Evolutionary conservation across 64 coral and sea anemone genomes (phyloP), one percentile per base, ranked within the genome.

Genomic region (Montipora cactus): DNA sequence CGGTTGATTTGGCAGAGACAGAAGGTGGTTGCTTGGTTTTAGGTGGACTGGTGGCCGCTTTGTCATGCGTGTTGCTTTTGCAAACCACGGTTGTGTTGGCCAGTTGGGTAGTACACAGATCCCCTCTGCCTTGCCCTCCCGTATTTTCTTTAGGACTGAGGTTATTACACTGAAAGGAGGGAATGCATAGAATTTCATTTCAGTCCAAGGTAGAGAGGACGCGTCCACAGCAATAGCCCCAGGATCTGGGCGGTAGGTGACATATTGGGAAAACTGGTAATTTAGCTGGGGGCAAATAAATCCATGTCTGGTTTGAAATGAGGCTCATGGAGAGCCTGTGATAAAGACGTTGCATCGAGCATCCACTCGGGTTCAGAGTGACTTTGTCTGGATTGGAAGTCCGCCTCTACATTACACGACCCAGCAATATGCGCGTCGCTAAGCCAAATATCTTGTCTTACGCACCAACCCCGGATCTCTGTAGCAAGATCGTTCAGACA

Each of bases 281-380:
- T 92, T 92, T 14, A 90, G 48, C 44, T 76, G n/a, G 4, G 75
- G 10, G 78, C 89, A 68, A 80, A 91, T 12, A 91, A 61, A 23
- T 91, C 89, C 3, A 81, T 91, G 3, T 91, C 66, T 51, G 89
- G 89, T 7, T 10, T 4, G 12, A 79, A 47, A 4, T 48, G 2
- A 22, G 51, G 5, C 52, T 21, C 4, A 2, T 4, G 5, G 4
- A 72, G 4, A 20, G n/a, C 11, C 8, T 59, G 9, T 59, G 51
- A 3, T 8, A 62, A 10, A 4, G 12, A 8, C 11, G 10, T 13
- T 4, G 4, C 3, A 13, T 66, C 0, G 15, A 90, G 58, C 48
- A 49, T 80, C 89, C 89, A 90, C 61, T 90, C 89, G 14, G 51
- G 49, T 12, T 5, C 52, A 7, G 59, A 37, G 8, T 71, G 10